These are phyloP conservation scores for Pelecanus crispus DNA, from an alignment of 2,113 vertebrate species.

Conservation along the genomic window DNA sequence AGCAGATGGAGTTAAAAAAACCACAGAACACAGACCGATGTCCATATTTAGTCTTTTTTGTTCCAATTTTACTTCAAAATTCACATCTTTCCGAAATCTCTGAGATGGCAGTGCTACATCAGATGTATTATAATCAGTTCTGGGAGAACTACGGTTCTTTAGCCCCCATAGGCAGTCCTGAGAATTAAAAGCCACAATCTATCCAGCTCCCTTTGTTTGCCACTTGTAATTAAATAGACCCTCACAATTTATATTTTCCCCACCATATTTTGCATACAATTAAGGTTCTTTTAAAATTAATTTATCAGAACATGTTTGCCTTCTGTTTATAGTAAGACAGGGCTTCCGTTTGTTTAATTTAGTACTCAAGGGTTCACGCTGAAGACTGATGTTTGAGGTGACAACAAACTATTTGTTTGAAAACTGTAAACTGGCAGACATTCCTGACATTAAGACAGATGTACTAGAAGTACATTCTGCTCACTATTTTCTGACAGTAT, in stretches of 20 bases:
- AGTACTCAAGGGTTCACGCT: not conserved
- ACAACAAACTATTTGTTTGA: not conserved
- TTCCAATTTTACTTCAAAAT: not conserved
- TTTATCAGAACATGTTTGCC: not conserved
- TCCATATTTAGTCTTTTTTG: not conserved
- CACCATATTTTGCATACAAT: not conserved
- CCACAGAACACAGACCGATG: not conserved
- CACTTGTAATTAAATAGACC: not conserved
- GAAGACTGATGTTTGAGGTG: not conserved
- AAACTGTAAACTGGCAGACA: not conserved
- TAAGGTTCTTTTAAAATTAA: not conserved
- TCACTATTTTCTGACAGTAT: constrained; percentile 14
- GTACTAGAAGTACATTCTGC: not conserved
- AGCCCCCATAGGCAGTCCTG: not conserved
- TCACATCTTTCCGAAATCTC: not conserved
- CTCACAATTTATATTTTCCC: not conserved
- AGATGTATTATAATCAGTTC: not conserved
- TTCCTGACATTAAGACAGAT: not conserved
- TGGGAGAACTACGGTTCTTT: not conserved
- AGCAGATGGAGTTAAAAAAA: not conserved
- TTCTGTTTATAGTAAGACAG: not conserved
- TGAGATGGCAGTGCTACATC: not conserved
- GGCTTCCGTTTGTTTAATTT: not conserved
- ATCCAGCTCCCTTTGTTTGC: not conserved
- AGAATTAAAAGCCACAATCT: constrained; percentile 55